Evolutionary conservation across 2,888 invertebrate genomes (phyloP).

Genomic region (Dicyrtoma fusca): DNA sequence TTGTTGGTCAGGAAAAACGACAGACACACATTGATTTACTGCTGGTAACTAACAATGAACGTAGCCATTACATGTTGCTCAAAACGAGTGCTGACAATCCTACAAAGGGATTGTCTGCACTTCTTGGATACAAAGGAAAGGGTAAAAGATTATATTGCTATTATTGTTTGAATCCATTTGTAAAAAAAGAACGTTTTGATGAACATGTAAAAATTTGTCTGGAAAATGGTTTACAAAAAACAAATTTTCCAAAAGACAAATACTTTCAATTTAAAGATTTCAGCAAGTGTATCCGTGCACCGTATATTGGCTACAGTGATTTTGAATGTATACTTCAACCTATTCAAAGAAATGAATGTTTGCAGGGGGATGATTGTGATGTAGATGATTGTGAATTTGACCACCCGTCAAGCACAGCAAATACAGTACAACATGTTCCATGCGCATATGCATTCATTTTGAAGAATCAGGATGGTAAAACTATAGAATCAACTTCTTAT

Average conservation of each 20-base stretch:
- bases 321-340: not conserved
- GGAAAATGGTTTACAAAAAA: not conserved
- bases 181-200: no score
- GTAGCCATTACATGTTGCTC: no score
- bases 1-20: not conserved
- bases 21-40: not conserved
- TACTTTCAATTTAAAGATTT: not conserved
- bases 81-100: no score
- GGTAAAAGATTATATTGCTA: not conserved
- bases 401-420: not conserved
- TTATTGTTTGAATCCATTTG: not conserved
- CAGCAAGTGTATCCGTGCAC: not conserved
- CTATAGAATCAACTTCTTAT: not conserved
- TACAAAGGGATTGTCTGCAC: not conserved
- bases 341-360: not conserved
- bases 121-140: not conserved
- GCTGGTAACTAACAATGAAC: no score
- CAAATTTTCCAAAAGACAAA: not conserved
- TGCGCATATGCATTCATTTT: conserved; percentile 37
- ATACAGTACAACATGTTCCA: conserved; percentile 4
- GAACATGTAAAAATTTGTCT: not conserved
- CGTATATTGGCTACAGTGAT: not conserved
- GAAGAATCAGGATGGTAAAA: not conserved
- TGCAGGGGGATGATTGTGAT: not conserved
- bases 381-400: not conserved